A percentile compares a stretch with the other conserved stretches of the same genome.
Evolutionary conservation across 2,888 invertebrate species (phyloP).

Genomic region (Ophion obscuratus): DNA sequence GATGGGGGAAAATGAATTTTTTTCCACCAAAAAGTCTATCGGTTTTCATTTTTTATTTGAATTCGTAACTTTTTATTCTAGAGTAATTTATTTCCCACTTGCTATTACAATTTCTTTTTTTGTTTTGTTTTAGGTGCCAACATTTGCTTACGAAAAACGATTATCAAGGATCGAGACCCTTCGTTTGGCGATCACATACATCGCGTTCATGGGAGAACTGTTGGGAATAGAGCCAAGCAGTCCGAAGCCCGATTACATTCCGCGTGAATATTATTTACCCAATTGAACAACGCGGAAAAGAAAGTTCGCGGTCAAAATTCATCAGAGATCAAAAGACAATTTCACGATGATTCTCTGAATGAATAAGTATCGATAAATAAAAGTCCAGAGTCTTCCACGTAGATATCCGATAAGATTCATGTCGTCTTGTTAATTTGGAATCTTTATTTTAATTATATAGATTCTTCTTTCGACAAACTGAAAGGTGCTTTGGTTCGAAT

Average conservation of each 20-base stretch:
- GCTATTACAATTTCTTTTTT: not conserved
- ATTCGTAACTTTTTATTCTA: too few relatives aligned
- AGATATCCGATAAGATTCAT: constrained; percentile 26
- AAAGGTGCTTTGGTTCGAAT: not conserved
- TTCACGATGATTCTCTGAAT: constrained; percentile 26
- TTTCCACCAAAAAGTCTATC: too few relatives aligned
- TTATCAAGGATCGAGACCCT: constrained; percentile 97
- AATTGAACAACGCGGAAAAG: constrained; percentile 71
- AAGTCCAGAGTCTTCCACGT: constrained; percentile 49
- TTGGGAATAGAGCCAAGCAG: constrained; percentile 84
- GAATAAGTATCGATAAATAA: constrained; percentile 36
- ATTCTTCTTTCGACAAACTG: not conserved
- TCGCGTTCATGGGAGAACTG: constrained; percentile 97
- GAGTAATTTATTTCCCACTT: not conserved
- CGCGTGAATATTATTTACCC: constrained; percentile 81
- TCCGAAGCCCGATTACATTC: constrained; percentile 81
- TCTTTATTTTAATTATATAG: not conserved
- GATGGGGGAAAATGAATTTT: too few relatives aligned
- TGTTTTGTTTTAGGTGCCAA: constrained; percentile 89
- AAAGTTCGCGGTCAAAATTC: constrained; percentile 4
- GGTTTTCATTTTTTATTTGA: too few relatives aligned
- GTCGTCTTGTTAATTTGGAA: constrained; percentile 5
- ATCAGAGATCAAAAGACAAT: constrained; percentile 31
- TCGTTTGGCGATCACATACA: constrained; percentile 97
- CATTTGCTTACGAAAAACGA: constrained; percentile 98